phyloP scores from a whole-genome alignment of 2,113 vertebrate species.

The Oceanites oceanicus region DNA sequence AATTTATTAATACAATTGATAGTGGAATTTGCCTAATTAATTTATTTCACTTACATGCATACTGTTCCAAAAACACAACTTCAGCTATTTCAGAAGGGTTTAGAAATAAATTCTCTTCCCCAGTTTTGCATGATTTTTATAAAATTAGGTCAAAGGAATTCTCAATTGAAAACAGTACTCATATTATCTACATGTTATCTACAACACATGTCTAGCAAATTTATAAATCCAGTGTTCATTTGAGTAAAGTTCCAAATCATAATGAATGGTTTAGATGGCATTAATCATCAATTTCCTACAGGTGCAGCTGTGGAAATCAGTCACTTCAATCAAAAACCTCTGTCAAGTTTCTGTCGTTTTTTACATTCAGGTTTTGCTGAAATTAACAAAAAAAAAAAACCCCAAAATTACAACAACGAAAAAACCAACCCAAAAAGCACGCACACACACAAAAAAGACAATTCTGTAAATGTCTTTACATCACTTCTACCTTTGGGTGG shows the following conservation, averaged over 20 bases:
- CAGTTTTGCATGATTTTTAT: constrained; percentile 65
- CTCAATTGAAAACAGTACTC: constrained; percentile 74
- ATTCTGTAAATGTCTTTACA: constrained; percentile 56
- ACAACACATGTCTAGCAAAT: constrained; percentile 87
- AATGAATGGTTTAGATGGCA: constrained; percentile 92
- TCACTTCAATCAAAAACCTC: constrained; percentile 90
- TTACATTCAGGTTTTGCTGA: constrained; percentile 80
- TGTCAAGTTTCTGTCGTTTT: constrained; percentile 84
- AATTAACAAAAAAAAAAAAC: constrained; percentile 71
- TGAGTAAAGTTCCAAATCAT: constrained; percentile 83
- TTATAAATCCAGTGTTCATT: constrained; percentile 85
- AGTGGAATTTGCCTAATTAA: background rate
- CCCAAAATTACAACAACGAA: background rate
- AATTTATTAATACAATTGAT: background rate
- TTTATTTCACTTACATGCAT: constrained; percentile 25
- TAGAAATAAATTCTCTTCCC: constrained; percentile 51
- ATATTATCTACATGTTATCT: constrained; percentile 82
- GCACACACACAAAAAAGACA: background rate
- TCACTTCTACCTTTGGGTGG: constrained; percentile 79
- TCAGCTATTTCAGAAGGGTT: constrained; percentile 53
- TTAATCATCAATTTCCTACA: constrained; percentile 93
- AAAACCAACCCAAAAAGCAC: too few relatives aligned
- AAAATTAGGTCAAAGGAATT: constrained; percentile 79
- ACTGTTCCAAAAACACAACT: background rate
- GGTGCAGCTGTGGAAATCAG: constrained; percentile 88